Evolutionary conservation across 2,888 invertebrate species (phyloP), one percentile per base, ranked within the genome.

Genomic region (Salticus scenicus): DNA sequence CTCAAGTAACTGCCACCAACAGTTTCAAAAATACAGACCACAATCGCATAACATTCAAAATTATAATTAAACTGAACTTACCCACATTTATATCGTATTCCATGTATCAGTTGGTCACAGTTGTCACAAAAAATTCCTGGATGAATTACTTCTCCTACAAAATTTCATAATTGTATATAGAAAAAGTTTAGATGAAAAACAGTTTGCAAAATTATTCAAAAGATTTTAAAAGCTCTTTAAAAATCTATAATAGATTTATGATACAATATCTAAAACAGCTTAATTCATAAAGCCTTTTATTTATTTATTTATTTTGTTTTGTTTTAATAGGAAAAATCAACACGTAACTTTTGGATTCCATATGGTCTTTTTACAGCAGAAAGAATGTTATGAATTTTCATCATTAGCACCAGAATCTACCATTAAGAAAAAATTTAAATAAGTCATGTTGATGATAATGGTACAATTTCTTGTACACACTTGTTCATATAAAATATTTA

Each of bases 11-110:
- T n/a, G n/a, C n/a, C n/a, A n/a, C n/a, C n/a, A n/a, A n/a, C n/a
- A n/a, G n/a, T n/a, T n/a, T n/a, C n/a, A n/a, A n/a, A n/a, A n/a
- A n/a, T n/a, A n/a, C n/a, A n/a, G n/a, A n/a, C n/a, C n/a, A n/a
- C n/a, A n/a, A n/a, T n/a, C n/a, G n/a, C n/a, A n/a, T n/a, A n/a
- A n/a, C n/a, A n/a, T n/a, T n/a, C n/a, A n/a, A n/a, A n/a, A n/a
- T n/a, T n/a, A n/a, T n/a, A n/a, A n/a, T n/a, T n/a, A n/a, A n/a
- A n/a, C n/a, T 57, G 28, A 51, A 90, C 90, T 89, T 89, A 91
- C 91, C 90, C 91, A 86, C 91, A 91, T 86, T 91, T 91, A 88
- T 91, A 91, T 69, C 91, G 88, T 14, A 89, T 88, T 79, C 91
- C 91, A 17, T 90, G 89, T 74, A 91, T 90, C 10, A 88, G 83